Base-by-base conservation (phyloP, 2,113 vertebrate genomes). In the Trematocara zebra region DNA sequence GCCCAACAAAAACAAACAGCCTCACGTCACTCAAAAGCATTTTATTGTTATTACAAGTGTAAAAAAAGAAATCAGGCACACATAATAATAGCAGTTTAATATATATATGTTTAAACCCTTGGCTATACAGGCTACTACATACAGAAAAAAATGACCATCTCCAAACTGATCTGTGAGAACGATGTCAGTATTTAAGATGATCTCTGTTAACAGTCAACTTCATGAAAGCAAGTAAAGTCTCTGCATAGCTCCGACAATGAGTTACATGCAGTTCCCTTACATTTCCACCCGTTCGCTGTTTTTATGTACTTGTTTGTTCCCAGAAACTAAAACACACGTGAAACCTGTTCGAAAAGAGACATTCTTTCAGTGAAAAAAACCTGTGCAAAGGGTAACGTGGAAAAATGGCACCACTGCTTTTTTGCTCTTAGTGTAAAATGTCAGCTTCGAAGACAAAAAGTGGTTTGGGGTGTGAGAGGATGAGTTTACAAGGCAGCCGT, bases 31-130 rank as follows among this genome's bases (percentile, higher is more conserved):
- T 87, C 87, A 88, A 92, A 94, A 83, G 31, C 18, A 28, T 84
- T 95, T 96, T 94, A 95, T 93, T 96, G 44, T 89, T 80, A 93
- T 88, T 89, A 86, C 78, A 92, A 88, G 83, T 89, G 90, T 93
- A 57, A 35, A 11, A 2, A 12, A 8, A 44, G 8, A 14, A 23
- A 8, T 52, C 6, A 94, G 93, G 89, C 91, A 94, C 88, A 87
- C 67, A 69, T 18, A 86, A 81, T 87, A 88, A 87, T 79, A 82
- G 85, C 76, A 82, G 23, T 85, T 69, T 88, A 42, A 64, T 56
- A 83, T 85, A 87, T 49, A 64, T 80, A 35, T 80, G 61, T 84
- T 88, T 80, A 81, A 93, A 88, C 31, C 35, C 5, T 53, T 84
- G 64, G 74, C 81, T 88, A 84, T 56, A 83, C 57, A 84, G 49